A percentile compares a stretch with the other conserved stretches of the same genome.
These are phyloP conservation scores for Corydoras maculifer DNA, from an alignment of 2,113 vertebrate genomes.

Conservation along the genomic window DNA sequence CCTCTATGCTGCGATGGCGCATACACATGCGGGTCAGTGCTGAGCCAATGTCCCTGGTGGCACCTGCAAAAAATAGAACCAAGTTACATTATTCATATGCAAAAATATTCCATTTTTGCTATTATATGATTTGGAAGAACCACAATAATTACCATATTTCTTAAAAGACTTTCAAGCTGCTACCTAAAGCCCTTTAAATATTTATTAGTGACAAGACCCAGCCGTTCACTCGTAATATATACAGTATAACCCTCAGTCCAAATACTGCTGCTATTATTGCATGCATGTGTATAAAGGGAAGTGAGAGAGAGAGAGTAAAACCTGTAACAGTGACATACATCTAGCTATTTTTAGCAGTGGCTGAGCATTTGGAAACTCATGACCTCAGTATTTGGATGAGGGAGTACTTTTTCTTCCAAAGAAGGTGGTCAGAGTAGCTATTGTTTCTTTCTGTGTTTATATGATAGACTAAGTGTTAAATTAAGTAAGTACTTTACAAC, in stretches of 20 bases:
- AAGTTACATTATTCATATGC: neutral
- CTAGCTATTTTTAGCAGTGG: conserved; percentile 55
- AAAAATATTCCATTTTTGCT: neutral
- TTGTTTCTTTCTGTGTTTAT: conserved; percentile 40
- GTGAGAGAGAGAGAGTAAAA: too few relatives aligned
- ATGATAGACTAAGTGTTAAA: conserved; percentile 26
- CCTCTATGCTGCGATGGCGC: conserved; percentile 96
- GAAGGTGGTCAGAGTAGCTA: conserved; percentile 46
- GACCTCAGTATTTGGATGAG: conserved; percentile 51
- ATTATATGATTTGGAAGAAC: too few relatives aligned
- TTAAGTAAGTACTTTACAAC: conserved; percentile 5
- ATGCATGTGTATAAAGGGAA: too few relatives aligned
- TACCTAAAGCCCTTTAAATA: too few relatives aligned
- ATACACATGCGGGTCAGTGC: conserved; percentile 97
- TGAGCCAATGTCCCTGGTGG: conserved; percentile 91
- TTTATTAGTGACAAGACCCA: too few relatives aligned
- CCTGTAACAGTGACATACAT: too few relatives aligned
- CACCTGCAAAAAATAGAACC: conserved; percentile 64
- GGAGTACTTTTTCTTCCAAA: conserved; percentile 56
- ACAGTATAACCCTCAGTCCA: too few relatives aligned
- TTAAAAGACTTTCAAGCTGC: too few relatives aligned
- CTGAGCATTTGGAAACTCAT: conserved; percentile 55
- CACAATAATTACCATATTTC: too few relatives aligned
- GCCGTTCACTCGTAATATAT: too few relatives aligned
- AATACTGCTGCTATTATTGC: too few relatives aligned